Evolutionary conservation across 2,113 vertebrate species (phyloP).

Genomic region (Passer montanus): DNA sequence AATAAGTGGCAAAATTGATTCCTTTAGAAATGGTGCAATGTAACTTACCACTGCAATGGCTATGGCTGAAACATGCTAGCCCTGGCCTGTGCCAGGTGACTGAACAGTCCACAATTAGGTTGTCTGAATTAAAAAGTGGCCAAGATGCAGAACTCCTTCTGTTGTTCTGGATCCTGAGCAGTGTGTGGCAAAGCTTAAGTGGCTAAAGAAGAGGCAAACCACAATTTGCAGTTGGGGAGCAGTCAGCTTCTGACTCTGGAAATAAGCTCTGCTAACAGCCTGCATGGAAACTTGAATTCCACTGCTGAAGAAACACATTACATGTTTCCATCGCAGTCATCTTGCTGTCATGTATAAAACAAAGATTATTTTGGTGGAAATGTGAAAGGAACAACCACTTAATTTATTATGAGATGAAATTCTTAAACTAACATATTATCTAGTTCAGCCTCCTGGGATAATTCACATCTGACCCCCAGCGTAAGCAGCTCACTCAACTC

Average conservation of each 20-base stretch:
- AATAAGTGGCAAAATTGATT: background rate
- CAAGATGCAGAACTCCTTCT: background rate
- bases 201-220: slow-evolving; percentile 15
- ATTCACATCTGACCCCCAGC: background rate
- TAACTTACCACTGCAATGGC: background rate
- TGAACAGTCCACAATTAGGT: background rate
- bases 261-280: background rate
- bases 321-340: background rate
- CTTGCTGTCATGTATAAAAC: slow-evolving; percentile 3
- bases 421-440: slow-evolving; percentile 51
- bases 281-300: background rate
- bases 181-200: background rate
- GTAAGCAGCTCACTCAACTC: background rate
- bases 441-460: background rate
- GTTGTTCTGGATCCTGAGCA: background rate
- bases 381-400: background rate
- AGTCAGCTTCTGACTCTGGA: slow-evolving; percentile 1
- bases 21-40: background rate
- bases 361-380: slow-evolving; percentile 1
- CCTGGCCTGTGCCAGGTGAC: background rate
- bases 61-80: background rate
- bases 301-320: background rate
- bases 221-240: background rate
- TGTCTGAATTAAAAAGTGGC: background rate
- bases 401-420: slow-evolving; percentile 47